These are phyloP conservation scores for Heliothis peltigera DNA, from an alignment of 2,888 invertebrate species.

Conservation along the genomic window DNA sequence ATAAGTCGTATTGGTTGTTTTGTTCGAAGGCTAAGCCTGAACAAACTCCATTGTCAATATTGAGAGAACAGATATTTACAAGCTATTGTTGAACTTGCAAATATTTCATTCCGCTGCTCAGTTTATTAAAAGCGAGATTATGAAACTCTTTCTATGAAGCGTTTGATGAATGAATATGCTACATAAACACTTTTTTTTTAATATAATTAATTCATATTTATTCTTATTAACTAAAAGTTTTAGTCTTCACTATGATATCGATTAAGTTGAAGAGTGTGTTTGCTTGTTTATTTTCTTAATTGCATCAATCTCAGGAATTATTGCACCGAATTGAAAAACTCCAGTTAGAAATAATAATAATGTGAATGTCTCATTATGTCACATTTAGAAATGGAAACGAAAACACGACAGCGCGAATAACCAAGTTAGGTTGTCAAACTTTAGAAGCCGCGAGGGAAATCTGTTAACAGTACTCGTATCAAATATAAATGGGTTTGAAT, in stretches of 20 bases:
- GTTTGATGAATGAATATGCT: too few relatives aligned
- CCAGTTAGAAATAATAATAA: too few relatives aligned
- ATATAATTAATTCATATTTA: too few relatives aligned
- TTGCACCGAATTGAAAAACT: too few relatives aligned
- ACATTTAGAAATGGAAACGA: slow-evolving; percentile 4
- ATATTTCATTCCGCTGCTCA: not conserved
- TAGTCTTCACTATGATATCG: too few relatives aligned
- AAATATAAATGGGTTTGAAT: slow-evolving; percentile 13
- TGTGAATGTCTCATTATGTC: slow-evolving; percentile 3
- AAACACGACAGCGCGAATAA: slow-evolving; percentile 19
- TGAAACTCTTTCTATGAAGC: not conserved
- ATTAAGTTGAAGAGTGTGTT: too few relatives aligned
- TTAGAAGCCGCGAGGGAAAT: slow-evolving; percentile 37
- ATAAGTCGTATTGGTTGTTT: slow-evolving; percentile 37
- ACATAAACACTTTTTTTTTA: too few relatives aligned
- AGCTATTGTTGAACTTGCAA: slow-evolving; percentile 13
- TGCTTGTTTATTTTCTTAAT: too few relatives aligned
- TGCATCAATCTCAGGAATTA: too few relatives aligned
- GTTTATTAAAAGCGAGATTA: too few relatives aligned
- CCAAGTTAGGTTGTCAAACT: slow-evolving; percentile 11
- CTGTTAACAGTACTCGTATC: too few relatives aligned
- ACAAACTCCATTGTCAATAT: slow-evolving; percentile 44
- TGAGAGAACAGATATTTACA: slow-evolving; percentile 16
- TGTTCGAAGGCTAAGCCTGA: slow-evolving; percentile 27
- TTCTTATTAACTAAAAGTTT: too few relatives aligned